Percentiles rank a stretch among this genome's conserved stretches.
Conservation (phyloP, 2,113 vertebrate species). For the Zosterops borbonicus region DNA sequence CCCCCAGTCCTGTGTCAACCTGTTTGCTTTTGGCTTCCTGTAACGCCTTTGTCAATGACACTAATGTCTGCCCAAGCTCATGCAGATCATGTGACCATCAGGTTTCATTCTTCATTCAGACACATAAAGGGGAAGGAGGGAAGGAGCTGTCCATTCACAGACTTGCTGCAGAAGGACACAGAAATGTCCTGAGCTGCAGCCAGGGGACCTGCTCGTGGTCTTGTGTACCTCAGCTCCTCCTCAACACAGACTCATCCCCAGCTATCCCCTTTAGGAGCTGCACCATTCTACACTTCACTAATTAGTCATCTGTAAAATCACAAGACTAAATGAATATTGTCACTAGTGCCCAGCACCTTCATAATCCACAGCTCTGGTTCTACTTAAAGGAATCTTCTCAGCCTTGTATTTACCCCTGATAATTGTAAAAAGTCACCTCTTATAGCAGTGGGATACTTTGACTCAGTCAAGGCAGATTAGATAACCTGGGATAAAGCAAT, state of each 20-base stretch:
- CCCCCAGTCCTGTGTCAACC: background rate
- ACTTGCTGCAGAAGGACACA: background rate
- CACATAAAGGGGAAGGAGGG: background rate
- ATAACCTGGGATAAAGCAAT: background rate
- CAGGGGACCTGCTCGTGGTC: background rate
- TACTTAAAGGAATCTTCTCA: background rate
- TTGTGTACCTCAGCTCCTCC: background rate
- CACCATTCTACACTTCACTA: background rate
- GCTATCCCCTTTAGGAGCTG: background rate
- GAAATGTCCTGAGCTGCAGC: background rate
- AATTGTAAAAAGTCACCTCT: background rate
- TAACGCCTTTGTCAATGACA: accelerated
- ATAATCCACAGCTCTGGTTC: background rate
- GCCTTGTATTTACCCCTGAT: background rate
- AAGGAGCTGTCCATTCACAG: background rate
- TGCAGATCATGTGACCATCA: accelerated
- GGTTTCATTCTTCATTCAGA: background rate
- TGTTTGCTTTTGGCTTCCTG: background rate
- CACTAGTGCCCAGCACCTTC: background rate
- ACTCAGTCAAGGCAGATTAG: background rate
- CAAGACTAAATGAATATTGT: background rate
- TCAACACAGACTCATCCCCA: background rate
- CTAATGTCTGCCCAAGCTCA: background rate
- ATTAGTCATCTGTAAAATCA: background rate
- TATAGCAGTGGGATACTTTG: background rate